Percentiles rank a stretch among this genome's conserved stretches.
Evolutionary conservation across 2,113 vertebrate species (phyloP).

Genomic region (Uria lomvia): DNA sequence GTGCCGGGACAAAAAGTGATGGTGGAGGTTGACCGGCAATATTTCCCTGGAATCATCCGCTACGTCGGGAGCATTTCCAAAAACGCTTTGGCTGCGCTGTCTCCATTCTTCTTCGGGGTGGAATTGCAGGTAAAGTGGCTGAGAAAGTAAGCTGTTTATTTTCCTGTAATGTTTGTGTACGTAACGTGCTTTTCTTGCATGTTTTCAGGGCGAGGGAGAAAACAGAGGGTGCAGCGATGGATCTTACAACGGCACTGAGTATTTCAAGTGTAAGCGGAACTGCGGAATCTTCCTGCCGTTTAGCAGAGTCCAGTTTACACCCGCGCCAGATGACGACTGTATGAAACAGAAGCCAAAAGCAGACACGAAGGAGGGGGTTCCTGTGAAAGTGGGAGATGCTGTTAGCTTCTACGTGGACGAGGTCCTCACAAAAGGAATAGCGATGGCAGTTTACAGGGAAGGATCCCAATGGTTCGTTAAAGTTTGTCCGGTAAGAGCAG

Average conservation of each 20-base stretch:
- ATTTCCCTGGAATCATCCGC: constrained; percentile 68
- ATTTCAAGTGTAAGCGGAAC: constrained; percentile 71
- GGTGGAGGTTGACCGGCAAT: constrained; percentile 50
- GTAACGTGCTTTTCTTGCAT: background rate
- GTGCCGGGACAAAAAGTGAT: background rate
- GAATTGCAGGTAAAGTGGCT: constrained; percentile 77
- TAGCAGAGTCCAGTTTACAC: constrained; percentile 61
- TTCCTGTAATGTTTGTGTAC: fast-evolving
- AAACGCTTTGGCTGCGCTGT: background rate
- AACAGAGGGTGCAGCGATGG: constrained; percentile 70
- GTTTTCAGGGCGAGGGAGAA: constrained; percentile 70
- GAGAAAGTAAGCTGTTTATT: fast-evolving
- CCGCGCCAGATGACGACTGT: fast-evolving
- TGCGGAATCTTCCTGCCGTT: constrained; percentile 77
- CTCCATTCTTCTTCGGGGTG: constrained; percentile 74
- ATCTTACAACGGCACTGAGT: fast-evolving
- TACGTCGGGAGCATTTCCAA: constrained; percentile 67
- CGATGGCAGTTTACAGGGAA: constrained; percentile 55
- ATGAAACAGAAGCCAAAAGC: background rate
- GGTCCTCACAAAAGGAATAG: constrained; percentile 69
- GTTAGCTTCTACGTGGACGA: constrained; percentile 72
- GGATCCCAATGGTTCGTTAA: constrained; percentile 24
- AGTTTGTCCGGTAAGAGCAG: constrained; percentile 58
- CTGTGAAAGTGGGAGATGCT: constrained; percentile 72
- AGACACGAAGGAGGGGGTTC: background rate